A percentile compares a stretch with the other conserved stretches of the same genome.
These are phyloP conservation scores for Hirudinaria manillensis DNA, from an alignment of 2,888 invertebrate species.

Conservation along the genomic window DNA sequence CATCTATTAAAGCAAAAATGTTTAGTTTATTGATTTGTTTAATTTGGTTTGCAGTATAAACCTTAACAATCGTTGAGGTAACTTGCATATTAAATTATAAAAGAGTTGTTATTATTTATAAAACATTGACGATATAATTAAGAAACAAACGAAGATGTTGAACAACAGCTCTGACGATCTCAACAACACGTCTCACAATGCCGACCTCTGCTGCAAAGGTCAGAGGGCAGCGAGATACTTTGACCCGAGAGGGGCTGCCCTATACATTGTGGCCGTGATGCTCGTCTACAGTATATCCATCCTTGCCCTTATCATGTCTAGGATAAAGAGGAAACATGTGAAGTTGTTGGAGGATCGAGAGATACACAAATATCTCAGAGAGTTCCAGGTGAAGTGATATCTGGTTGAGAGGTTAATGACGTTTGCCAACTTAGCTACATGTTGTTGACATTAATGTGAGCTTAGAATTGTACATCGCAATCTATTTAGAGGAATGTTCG, in stretches of 20 bases:
- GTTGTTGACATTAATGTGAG: too few relatives aligned
- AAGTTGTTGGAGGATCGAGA: conserved; percentile 40
- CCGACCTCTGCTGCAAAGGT: background rate
- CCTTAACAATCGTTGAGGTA: too few relatives aligned
- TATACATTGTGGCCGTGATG: conserved; percentile 52
- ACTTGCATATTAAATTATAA: background rate
- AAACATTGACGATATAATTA: too few relatives aligned
- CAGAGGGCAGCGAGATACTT: background rate
- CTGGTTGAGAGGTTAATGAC: too few relatives aligned
- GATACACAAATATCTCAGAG: conserved; percentile 40
- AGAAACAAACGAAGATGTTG: background rate
- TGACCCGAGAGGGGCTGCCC: conserved; percentile 44
- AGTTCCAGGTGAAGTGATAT: conserved; percentile 35
- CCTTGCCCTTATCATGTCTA: conserved; percentile 52
- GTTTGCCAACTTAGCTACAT: too few relatives aligned
- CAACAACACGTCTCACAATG: background rate
- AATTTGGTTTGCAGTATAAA: background rate
- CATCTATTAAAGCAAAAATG: too few relatives aligned
- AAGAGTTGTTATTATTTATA: background rate
- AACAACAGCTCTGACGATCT: background rate
- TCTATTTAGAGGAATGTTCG: too few relatives aligned
- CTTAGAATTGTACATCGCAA: too few relatives aligned
- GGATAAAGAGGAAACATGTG: conserved; percentile 44
- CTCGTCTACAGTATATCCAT: conserved; percentile 52
- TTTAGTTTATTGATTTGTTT: too few relatives aligned